phyloP scores from a whole-genome alignment of 2,113 vertebrate species.

The Brachyhypopomus gauderio region DNA sequence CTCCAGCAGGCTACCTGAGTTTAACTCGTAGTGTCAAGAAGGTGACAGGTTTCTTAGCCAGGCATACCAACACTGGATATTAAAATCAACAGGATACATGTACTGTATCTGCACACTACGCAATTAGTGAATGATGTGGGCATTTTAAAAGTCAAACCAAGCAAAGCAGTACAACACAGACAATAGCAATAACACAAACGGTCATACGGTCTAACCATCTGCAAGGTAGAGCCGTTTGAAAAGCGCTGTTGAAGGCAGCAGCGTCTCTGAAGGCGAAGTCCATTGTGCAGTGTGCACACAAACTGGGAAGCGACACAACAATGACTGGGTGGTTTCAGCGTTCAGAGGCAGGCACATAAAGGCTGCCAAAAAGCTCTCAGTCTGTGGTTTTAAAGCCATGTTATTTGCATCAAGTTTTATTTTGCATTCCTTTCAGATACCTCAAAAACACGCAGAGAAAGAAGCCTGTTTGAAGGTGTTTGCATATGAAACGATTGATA shows the following conservation, averaged over 20 bases:
- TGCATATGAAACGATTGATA: not conserved
- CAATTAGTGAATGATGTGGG: not conserved
- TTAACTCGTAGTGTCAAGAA: not conserved
- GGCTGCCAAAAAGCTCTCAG: not conserved
- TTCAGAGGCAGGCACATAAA: not conserved
- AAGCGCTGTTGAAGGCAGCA: not conserved
- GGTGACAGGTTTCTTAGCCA: not conserved
- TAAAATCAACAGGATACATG: not conserved
- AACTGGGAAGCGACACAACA: too few relatives aligned
- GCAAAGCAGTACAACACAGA: not conserved
- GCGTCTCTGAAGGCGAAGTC: not conserved
- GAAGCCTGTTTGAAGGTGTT: not conserved
- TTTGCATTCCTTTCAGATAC: not conserved
- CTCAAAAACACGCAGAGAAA: not conserved
- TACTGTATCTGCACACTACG: not conserved
- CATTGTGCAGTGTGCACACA: too few relatives aligned
- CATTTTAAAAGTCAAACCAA: not conserved
- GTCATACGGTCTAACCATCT: not conserved
- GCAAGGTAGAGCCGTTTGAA: not conserved
- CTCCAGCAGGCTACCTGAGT: slow-evolving; percentile 1
- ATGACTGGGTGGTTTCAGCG: not conserved
- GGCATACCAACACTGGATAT: not conserved
- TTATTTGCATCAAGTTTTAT: not conserved
- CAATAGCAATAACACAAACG: not conserved
- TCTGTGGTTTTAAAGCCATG: not conserved